Conservation (phyloP, 2,113 vertebrate species). For the Leptobrachium leishanense region DNA sequence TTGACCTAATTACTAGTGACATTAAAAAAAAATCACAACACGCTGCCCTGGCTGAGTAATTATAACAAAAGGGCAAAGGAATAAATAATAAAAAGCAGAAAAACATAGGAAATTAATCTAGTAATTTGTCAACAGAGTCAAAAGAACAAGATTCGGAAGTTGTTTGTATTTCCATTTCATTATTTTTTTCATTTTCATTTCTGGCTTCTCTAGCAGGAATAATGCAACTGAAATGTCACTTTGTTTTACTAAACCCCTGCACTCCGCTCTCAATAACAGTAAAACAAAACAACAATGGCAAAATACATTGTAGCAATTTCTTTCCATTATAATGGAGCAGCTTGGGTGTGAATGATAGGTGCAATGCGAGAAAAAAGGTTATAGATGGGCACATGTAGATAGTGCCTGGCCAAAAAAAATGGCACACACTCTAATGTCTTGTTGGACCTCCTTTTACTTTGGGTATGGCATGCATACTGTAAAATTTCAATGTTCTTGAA, state of each 20-base stretch:
- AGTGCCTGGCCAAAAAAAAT: neutral
- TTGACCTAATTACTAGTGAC: conserved; percentile 37
- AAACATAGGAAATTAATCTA: conserved; percentile 1
- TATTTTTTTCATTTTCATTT: neutral
- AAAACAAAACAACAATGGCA: conserved; percentile 8
- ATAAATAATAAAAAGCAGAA: neutral
- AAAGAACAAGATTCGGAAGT: neutral
- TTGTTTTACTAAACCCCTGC: conserved; percentile 9
- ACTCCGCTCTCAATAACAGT: neutral
- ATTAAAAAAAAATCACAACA: conserved; percentile 28
- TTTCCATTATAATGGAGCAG: neutral
- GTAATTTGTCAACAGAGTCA: neutral
- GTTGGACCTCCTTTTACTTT: too few relatives aligned
- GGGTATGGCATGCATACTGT: too few relatives aligned
- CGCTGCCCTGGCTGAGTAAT: conserved; percentile 22
- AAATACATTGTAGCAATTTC: neutral
- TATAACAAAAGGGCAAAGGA: conserved; percentile 5
- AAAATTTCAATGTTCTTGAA: too few relatives aligned
- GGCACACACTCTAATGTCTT: too few relatives aligned
- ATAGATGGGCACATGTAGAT: too few relatives aligned
- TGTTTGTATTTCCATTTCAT: too few relatives aligned
- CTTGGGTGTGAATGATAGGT: neutral
- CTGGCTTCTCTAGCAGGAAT: neutral
- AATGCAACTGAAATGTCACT: conserved; percentile 1
- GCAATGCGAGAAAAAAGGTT: neutral